Percentiles rank a stretch among this genome's conserved stretches.
Conservation (phyloP, 2,797 vertebrate genomes). For the Enteromius radiatus region DNA sequence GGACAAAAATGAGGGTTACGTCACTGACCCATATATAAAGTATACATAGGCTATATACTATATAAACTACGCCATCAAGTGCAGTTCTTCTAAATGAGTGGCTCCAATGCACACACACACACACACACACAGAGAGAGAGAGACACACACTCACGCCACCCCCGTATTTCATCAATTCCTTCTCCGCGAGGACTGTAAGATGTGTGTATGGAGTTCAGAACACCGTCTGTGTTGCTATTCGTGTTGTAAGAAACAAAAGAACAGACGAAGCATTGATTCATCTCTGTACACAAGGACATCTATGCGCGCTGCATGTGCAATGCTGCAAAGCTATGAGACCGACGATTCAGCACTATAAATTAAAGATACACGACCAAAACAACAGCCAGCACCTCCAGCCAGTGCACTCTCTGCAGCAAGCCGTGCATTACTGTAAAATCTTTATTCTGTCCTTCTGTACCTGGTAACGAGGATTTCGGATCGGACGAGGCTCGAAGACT, state of each 20-base stretch:
- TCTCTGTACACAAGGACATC: conserved; percentile 53
- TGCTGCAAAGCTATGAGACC: conserved; percentile 58
- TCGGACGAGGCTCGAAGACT: conserved; percentile 53
- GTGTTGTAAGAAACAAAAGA: conserved; percentile 49
- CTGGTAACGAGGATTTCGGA: conserved; percentile 54
- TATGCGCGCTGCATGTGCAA: conserved; percentile 48
- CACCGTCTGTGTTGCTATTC: conserved; percentile 51
- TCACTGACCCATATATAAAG: neutral
- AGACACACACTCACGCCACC: conserved; percentile 47
- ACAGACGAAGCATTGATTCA: conserved; percentile 54
- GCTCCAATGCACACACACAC: conserved; percentile 3
- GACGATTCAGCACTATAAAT: conserved; percentile 54
- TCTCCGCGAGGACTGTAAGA: conserved; percentile 55
- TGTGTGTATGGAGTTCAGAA: conserved; percentile 48
- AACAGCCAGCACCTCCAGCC: conserved; percentile 53
- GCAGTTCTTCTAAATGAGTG: conserved; percentile 44
- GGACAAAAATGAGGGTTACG: neutral
- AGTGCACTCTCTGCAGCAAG: conserved; percentile 51
- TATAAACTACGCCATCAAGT: conserved; percentile 59
- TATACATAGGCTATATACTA: neutral
- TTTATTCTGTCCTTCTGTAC: conserved; percentile 51
- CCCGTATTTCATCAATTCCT: conserved; percentile 57
- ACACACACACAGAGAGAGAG: conserved; percentile 42
- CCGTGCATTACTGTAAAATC: conserved; percentile 49
- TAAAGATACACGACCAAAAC: conserved; percentile 58